Evolutionary conservation across 2,797 vertebrate genomes (phyloP).

Genomic region (Danio tinwini): DNA sequence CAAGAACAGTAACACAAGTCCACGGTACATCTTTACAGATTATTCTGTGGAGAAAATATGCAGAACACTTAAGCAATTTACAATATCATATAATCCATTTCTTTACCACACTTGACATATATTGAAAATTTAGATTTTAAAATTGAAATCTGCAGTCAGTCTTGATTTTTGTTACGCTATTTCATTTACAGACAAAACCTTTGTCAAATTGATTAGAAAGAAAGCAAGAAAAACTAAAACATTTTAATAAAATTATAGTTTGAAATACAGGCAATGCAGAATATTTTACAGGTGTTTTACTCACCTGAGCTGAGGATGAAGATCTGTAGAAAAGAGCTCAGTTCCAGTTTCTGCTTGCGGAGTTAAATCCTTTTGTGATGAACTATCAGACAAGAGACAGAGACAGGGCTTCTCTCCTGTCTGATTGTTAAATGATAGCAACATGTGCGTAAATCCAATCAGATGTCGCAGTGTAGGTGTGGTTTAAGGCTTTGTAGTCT

Average conservation of each 20-base stretch:
- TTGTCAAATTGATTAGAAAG: not conserved
- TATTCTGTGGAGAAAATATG: constrained; percentile 61
- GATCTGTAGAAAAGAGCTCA: constrained; percentile 9
- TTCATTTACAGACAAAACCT: not conserved
- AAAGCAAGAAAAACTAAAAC: not conserved
- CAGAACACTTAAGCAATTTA: not conserved
- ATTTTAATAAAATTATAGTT: not conserved
- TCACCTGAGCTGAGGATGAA: constrained; percentile 47
- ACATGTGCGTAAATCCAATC: constrained; percentile 81
- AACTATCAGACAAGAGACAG: constrained; percentile 48
- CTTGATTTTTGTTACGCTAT: not conserved
- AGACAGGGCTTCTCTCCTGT: constrained; percentile 59
- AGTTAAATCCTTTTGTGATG: constrained; percentile 39
- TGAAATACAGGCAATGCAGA: not conserved
- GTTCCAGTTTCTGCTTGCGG: constrained; percentile 7
- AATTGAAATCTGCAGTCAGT: not conserved
- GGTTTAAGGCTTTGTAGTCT: constrained; percentile 65
- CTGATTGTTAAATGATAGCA: constrained; percentile 74
- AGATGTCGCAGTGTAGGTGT: constrained; percentile 77
- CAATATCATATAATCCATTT: not conserved
- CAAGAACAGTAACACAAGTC: constrained; percentile 76
- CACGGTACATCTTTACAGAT: constrained; percentile 77
- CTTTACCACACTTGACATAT: not conserved
- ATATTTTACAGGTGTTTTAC: constrained; percentile 11
- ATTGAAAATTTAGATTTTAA: too few relatives aligned